phyloP scores from a whole-genome alignment of 1,140 invertebrate species.

The Calliopsis andreniformis region DNA sequence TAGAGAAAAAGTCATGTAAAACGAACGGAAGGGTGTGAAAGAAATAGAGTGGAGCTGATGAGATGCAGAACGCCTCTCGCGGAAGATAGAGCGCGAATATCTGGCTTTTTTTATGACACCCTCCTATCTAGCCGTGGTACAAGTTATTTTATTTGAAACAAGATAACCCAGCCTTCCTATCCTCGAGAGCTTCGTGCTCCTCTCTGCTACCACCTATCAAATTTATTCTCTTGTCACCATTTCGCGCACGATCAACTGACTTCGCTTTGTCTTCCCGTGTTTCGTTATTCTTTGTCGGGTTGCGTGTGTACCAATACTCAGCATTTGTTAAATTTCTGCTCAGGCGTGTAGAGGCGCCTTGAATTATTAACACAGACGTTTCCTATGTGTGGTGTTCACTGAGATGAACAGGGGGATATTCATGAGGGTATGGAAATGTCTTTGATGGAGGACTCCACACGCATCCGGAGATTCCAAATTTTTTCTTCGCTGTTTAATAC shows the following conservation, averaged over 20 bases:
- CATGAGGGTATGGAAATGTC: neutral
- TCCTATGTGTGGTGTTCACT: neutral
- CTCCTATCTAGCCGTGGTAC: neutral
- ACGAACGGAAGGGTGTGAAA: neutral
- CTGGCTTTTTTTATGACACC: slow-evolving; percentile 20
- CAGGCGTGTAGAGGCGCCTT: too few species aligned
- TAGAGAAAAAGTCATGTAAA: neutral
- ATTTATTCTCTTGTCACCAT: neutral
- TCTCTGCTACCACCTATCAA: neutral
- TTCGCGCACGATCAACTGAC: neutral
- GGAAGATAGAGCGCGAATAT: neutral
- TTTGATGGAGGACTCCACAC: too few species aligned
- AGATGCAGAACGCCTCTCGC: slow-evolving; percentile 12
- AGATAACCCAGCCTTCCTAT: slow-evolving; percentile 11
- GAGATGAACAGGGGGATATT: neutral
- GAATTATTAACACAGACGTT: neutral
- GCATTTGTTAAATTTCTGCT: neutral
- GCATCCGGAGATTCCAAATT: too few species aligned
- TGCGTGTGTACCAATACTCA: neutral
- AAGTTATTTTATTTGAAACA: slow-evolving; percentile 18
- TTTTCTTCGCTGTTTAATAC: too few species aligned
- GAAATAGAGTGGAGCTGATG: slow-evolving; percentile 18
- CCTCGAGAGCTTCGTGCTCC: neutral
- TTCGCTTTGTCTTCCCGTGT: neutral
- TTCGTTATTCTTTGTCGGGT: neutral